phyloP scores from a whole-genome alignment of 2,888 invertebrate genomes.

The Pyrocoelia pectoralis region DNA sequence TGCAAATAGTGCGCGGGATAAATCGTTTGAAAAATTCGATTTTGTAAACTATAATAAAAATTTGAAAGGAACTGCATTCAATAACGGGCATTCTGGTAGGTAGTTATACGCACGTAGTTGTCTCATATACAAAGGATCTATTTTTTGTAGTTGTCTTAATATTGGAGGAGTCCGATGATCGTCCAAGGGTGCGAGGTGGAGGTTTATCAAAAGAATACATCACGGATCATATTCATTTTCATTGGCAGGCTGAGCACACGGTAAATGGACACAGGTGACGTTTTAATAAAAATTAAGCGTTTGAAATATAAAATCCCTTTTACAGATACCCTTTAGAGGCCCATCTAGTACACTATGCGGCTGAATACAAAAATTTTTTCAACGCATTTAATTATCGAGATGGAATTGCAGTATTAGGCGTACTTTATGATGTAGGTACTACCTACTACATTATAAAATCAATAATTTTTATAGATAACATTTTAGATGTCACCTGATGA shows the following conservation, averaged over 20 bases:
- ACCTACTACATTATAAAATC: background rate
- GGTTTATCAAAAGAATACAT: slow-evolving; percentile 66
- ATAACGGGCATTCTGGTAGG: slow-evolving; percentile 75
- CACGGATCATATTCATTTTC: slow-evolving; percentile 81
- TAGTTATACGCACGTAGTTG: background rate
- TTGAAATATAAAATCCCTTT: slow-evolving; percentile 13
- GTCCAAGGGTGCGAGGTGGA: slow-evolving; percentile 63
- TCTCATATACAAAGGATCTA: background rate
- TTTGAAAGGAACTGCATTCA: slow-evolving; percentile 63
- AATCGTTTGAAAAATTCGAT: slow-evolving; percentile 59
- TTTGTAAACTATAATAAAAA: slow-evolving; percentile 66
- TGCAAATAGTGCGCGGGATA: slow-evolving; percentile 62
- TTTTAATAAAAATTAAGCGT: background rate
- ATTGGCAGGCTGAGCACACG: slow-evolving; percentile 86
- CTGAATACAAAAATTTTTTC: slow-evolving; percentile 60
- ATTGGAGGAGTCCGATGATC: slow-evolving; percentile 42
- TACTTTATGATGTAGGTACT: slow-evolving; percentile 66
- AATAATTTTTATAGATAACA: slow-evolving; percentile 21
- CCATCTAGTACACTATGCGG: slow-evolving; percentile 73
- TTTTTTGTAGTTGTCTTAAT: slow-evolving; percentile 52
- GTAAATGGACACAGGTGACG: slow-evolving; percentile 66
- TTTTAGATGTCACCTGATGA: slow-evolving; percentile 56
- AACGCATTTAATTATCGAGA: slow-evolving; percentile 63
- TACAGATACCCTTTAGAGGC: slow-evolving; percentile 68
- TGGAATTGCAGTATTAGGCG: slow-evolving; percentile 71